Conservation (phyloP, 2,113 vertebrate genomes). For the Puma concolor region DNA sequence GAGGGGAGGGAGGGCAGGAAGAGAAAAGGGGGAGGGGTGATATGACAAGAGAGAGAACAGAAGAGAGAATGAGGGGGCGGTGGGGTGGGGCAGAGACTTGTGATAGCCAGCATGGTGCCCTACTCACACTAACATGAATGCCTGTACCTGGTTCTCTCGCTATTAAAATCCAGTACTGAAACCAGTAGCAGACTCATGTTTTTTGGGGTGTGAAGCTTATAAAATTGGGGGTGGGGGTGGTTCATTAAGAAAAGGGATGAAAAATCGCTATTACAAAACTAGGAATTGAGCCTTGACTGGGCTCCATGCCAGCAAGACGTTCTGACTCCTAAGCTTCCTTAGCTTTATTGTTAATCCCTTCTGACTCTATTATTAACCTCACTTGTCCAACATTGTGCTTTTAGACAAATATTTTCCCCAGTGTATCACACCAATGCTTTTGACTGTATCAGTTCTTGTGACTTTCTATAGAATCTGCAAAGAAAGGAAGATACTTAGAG, state of each 20-base stretch:
- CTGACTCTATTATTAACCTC: neutral
- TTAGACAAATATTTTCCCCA: conserved; percentile 12
- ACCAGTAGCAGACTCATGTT: neutral
- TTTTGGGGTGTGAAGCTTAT: neutral
- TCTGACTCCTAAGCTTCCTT: neutral
- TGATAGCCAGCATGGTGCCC: neutral
- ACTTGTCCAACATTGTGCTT: neutral
- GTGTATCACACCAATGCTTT: neutral
- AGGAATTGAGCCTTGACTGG: neutral
- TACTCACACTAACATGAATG: neutral
- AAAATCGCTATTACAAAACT: neutral
- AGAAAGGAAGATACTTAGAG: neutral
- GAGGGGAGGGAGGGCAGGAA: too few species aligned
- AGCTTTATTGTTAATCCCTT: neutral
- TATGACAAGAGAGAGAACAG: neutral
- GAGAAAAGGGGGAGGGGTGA: neutral
- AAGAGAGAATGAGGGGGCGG: neutral
- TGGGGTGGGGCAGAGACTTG: neutral
- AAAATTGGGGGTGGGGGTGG: neutral
- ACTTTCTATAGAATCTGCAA: neutral
- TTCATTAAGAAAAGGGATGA: neutral
- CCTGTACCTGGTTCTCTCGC: neutral
- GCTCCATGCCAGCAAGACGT: neutral
- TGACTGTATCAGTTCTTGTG: neutral
- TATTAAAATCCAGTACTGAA: neutral